phyloP scores from a whole-genome alignment of 2,113 vertebrate species.

The Gopherus flavomarginatus region DNA sequence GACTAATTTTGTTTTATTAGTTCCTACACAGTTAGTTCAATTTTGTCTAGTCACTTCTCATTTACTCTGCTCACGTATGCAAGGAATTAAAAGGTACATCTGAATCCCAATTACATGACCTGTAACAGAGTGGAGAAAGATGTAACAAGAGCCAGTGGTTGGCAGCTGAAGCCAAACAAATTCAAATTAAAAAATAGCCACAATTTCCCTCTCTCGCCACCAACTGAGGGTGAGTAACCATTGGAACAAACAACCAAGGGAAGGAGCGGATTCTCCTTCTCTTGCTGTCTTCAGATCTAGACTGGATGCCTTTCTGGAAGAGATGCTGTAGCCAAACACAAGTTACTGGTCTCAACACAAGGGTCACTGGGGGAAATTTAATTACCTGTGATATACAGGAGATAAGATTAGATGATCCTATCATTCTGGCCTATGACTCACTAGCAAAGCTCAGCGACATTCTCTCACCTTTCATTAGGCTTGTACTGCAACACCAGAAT shows the following conservation, averaged over 20 bases:
- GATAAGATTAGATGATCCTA: background rate
- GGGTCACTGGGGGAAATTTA: background rate
- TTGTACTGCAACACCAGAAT: background rate
- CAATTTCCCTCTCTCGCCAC: background rate
- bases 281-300: background rate
- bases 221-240: slow-evolving; percentile 14
- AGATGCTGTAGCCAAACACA: background rate
- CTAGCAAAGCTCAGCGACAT: background rate
- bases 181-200: slow-evolving; percentile 59
- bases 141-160: background rate
- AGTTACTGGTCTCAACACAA: slow-evolving; percentile 6
- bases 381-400: background rate
- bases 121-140: background rate
- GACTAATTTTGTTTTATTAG: background rate
- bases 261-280: background rate
- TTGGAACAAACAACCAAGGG: background rate
- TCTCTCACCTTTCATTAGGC: background rate
- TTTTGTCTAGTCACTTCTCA: background rate
- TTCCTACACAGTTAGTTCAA: background rate
- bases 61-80: background rate
- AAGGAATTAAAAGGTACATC: slow-evolving; percentile 45
- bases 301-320: background rate
- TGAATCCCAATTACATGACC: background rate
- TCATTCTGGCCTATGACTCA: background rate
- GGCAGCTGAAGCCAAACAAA: background rate